Evolutionary conservation across 30 jellyfish, hydroid and myxozoan species (phyloP).

Genomic region (Nemopilema nomurai): DNA sequence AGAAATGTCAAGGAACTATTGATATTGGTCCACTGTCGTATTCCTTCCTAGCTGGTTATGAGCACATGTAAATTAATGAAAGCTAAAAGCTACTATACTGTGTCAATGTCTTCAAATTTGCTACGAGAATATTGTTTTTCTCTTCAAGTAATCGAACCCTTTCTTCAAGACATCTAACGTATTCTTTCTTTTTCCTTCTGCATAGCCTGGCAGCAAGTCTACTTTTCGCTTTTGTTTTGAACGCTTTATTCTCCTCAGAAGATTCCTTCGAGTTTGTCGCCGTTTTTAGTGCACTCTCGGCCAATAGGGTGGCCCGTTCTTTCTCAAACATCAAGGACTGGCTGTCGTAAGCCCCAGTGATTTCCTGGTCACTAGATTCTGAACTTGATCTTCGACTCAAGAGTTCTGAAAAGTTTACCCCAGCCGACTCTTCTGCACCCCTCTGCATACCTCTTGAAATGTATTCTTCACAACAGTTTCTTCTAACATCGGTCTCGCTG

Average conservation of each 20-base stretch:
- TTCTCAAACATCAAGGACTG: neutral
- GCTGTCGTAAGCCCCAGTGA: neutral
- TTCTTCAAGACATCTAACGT: constrained; percentile 15
- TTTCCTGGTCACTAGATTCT: neutral
- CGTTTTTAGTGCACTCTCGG: neutral
- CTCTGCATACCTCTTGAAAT: neutral
- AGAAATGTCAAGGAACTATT: no score
- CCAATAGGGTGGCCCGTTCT: neutral
- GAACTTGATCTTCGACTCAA: constrained; percentile 1
- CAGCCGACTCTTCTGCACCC: neutral
- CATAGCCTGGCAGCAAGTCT: constrained; percentile 31
- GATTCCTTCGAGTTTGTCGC: no score
- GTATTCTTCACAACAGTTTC: neutral
- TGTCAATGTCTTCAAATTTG: neutral
- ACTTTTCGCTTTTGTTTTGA: constrained; percentile 21
- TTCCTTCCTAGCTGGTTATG: no score
- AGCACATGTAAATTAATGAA: neutral
- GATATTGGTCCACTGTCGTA: no score
- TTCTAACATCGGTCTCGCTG: neutral
- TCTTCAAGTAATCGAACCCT: constrained; percentile 17
- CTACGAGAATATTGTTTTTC: constrained; percentile 5
- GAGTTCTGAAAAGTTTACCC: neutral
- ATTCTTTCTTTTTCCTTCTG: constrained; percentile 26
- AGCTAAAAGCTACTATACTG: neutral
- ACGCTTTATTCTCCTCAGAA: constrained; percentile 5